These are phyloP conservation scores for Tetragonisca angustula DNA, from an alignment of 2,888 invertebrate species.

Conservation along the genomic window DNA sequence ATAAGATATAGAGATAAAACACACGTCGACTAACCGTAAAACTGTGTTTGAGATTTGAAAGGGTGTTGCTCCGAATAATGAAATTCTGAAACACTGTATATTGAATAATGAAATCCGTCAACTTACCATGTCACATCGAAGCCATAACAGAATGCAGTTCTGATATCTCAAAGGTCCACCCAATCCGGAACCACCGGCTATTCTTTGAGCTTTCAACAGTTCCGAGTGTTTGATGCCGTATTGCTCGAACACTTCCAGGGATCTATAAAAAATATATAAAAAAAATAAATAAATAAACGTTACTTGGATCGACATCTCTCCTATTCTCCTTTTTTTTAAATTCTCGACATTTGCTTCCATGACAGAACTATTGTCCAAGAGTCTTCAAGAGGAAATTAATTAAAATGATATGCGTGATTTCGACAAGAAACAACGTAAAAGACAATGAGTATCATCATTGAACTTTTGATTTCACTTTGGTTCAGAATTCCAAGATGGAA, in stretches of 20 bases:
- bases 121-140: slow-evolving; percentile 91
- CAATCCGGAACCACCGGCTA: slow-evolving; percentile 87
- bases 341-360: neutral
- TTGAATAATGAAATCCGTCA: neutral
- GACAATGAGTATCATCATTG: neutral
- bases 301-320: neutral
- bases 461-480: neutral
- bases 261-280: slow-evolving; percentile 84
- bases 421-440: neutral
- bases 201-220: slow-evolving; percentile 88
- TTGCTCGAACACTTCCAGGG: slow-evolving; percentile 90
- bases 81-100: neutral
- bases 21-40: no score
- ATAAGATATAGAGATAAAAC: neutral
- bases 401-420: neutral
- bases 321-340: neutral
- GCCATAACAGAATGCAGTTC: slow-evolving; percentile 92
- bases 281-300: neutral
- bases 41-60: no score
- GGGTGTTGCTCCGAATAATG: neutral
- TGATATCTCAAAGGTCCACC: slow-evolving; percentile 91
- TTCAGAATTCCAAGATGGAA: neutral
- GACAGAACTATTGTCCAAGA: neutral
- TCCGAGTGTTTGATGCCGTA: slow-evolving; percentile 90
- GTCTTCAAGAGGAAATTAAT: neutral